Evolutionary conservation across 2,113 vertebrate species (phyloP).

Genomic region (Cinclus mexicanus): DNA sequence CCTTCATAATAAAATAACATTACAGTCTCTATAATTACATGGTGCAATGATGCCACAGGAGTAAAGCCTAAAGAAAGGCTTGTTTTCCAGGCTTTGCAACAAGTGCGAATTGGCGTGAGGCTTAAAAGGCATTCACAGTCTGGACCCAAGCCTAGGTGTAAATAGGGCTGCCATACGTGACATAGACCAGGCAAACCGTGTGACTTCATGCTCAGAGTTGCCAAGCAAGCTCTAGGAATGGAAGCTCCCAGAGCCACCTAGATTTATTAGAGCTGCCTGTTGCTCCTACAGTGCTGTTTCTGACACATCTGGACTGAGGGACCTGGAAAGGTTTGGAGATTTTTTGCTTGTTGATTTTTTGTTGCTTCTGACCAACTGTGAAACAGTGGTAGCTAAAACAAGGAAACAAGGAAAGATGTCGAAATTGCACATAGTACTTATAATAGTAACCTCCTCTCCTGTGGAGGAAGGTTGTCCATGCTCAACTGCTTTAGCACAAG

Average conservation of each 20-base stretch:
- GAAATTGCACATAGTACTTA: not conserved
- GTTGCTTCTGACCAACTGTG: not conserved
- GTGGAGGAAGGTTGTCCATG: not conserved
- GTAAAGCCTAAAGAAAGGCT: constrained; percentile 15
- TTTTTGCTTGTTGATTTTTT: not conserved
- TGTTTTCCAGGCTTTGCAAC: constrained; percentile 41
- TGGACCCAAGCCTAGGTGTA: constrained; percentile 11
- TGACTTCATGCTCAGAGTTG: not conserved
- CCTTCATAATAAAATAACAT: constrained; percentile 47
- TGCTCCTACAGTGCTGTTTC: not conserved
- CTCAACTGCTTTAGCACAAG: not conserved
- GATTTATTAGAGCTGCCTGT: not conserved
- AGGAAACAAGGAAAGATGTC: not conserved
- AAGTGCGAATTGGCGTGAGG: not conserved
- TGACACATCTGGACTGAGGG: not conserved
- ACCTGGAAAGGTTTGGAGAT: not conserved
- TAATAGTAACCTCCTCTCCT: not conserved
- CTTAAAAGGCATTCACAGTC: not conserved
- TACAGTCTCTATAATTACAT: constrained; percentile 40
- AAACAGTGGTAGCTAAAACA: not conserved
- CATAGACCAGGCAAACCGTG: not conserved
- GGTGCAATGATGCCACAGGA: constrained; percentile 21
- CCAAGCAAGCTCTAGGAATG: not conserved
- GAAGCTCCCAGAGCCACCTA: not conserved
- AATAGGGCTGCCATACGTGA: not conserved